Evolutionary conservation across 1,140 invertebrate genomes (phyloP).

Genomic region (Aricia agestis): DNA sequence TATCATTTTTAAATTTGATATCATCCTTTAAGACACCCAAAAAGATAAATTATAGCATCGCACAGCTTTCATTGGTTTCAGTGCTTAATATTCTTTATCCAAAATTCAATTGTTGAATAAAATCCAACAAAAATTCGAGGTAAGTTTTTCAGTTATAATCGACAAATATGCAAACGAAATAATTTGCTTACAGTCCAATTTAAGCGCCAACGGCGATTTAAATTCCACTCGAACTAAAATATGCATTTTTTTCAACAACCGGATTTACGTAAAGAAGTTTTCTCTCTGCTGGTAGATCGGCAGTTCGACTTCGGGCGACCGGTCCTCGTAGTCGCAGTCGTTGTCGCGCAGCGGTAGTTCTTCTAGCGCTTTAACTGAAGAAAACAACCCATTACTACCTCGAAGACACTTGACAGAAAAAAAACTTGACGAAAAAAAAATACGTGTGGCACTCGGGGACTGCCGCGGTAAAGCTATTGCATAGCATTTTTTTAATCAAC

Average conservation of each 20-base stretch:
- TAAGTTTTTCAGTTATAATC: neutral
- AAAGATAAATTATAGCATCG: neutral
- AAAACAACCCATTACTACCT: conserved; percentile 19
- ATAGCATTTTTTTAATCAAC: neutral
- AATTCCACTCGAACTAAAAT: neutral
- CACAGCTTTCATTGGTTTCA: neutral
- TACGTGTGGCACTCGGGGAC: too few species aligned
- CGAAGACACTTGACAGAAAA: too few species aligned
- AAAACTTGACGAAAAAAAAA: neutral
- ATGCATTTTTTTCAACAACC: neutral
- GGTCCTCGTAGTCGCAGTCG: conserved; percentile 79
- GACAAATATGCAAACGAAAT: conserved; percentile 1
- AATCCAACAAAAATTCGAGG: neutral
- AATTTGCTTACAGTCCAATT: neutral
- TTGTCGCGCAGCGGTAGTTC: conserved; percentile 77
- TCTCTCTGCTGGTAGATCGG: conserved; percentile 90
- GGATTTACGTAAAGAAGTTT: conserved; percentile 85
- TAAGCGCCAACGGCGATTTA: neutral
- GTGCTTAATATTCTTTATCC: neutral
- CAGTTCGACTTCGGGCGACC: conserved; percentile 79
- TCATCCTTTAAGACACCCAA: too few species aligned
- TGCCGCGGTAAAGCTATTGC: too few species aligned
- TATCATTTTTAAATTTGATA: neutral
- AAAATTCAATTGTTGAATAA: neutral
- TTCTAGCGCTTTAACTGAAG: conserved; percentile 84